Evolutionary conservation across 2,113 vertebrate species (phyloP).

Genomic region (Diphyllodes magnificus): DNA sequence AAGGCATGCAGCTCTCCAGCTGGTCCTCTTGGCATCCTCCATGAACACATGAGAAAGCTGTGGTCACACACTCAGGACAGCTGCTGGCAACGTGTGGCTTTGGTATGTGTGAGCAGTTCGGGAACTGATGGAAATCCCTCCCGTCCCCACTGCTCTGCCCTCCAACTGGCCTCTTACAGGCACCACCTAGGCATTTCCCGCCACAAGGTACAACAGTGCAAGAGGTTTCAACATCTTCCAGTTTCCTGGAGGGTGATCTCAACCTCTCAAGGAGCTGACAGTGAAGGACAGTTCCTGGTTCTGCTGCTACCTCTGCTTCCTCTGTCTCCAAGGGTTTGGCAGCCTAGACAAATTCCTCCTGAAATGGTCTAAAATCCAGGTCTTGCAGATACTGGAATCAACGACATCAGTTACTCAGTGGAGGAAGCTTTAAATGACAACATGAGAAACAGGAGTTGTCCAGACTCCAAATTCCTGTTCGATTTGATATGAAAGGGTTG

Average conservation of each 20-base stretch:
- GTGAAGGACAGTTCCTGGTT: neutral
- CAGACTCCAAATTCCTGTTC: neutral
- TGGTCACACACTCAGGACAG: neutral
- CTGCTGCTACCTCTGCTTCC: neutral
- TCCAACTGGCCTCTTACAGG: neutral
- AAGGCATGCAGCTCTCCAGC: neutral
- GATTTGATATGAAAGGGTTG: neutral
- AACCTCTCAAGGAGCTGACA: neutral
- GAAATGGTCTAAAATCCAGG: neutral
- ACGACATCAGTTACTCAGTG: neutral
- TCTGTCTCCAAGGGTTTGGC: neutral
- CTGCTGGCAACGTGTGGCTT: rapidly evolving
- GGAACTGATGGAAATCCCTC: neutral
- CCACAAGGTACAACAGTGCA: neutral
- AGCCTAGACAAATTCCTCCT: neutral
- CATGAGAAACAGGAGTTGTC: neutral
- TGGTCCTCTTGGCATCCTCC: neutral
- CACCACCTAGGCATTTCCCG: neutral
- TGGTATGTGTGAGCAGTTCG: neutral
- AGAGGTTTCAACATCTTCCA: neutral
- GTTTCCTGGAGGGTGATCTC: neutral
- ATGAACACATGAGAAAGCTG: neutral
- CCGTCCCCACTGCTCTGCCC: neutral
- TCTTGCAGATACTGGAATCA: neutral
- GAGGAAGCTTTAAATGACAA: neutral